Evolutionary conservation across 1,140 invertebrate genomes (phyloP).

Genomic region (Sycophila sp.): DNA sequence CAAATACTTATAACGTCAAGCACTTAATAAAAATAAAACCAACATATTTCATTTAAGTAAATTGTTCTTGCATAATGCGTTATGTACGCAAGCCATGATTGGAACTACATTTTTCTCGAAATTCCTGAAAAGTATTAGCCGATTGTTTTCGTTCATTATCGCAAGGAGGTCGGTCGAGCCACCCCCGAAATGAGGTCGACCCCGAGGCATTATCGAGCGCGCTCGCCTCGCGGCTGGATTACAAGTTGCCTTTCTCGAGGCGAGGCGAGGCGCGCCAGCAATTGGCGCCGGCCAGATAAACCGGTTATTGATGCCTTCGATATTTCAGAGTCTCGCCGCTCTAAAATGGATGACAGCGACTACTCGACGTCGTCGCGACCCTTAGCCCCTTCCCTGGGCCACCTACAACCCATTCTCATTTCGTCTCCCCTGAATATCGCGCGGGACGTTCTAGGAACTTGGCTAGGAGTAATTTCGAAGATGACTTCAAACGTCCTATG

Average conservation of each 20-base stretch:
- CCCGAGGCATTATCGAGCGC: background rate
- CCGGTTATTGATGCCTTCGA: conserved; percentile 62
- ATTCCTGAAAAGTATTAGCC: no score
- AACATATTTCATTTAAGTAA: no score
- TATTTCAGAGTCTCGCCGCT: conserved; percentile 59
- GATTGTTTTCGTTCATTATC: background rate
- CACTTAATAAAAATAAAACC: no score
- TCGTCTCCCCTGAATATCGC: no score
- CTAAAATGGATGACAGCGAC: conserved; percentile 54
- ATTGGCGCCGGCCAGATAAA: conserved; percentile 62
- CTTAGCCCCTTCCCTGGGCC: background rate
- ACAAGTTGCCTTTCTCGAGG: conserved; percentile 48
- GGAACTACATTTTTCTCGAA: no score
- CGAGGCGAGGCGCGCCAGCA: conserved; percentile 36
- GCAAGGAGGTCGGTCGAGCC: background rate
- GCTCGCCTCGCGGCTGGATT: conserved; percentile 45
- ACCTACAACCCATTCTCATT: conserved; percentile 49
- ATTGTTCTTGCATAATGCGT: no score
- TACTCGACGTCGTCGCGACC: background rate
- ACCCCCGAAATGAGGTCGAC: background rate
- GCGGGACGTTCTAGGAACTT: background rate
- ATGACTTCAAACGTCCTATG: background rate
- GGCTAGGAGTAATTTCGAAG: background rate
- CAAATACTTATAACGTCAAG: no score
- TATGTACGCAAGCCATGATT: no score